Evolutionary conservation across 2,113 vertebrate species (phyloP).

Genomic region (Erpornis zantholeuca): DNA sequence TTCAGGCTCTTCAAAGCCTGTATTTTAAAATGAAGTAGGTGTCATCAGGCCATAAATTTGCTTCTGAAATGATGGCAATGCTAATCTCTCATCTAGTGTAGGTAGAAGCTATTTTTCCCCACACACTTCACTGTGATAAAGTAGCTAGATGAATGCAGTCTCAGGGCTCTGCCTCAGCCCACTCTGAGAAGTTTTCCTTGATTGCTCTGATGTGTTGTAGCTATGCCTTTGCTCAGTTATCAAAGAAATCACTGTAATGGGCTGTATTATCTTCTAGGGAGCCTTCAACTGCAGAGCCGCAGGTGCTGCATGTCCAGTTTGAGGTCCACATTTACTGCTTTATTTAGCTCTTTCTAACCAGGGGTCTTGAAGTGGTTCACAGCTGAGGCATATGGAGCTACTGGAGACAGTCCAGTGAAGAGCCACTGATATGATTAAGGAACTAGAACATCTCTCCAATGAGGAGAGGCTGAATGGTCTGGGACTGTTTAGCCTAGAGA

Average conservation of each 20-base stretch:
- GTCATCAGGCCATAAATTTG: slow-evolving; percentile 40
- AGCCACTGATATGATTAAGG: neutral
- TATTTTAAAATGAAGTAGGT: slow-evolving; percentile 36
- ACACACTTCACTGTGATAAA: neutral
- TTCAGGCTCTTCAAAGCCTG: neutral
- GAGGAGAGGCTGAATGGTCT: neutral
- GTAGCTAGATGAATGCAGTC: neutral
- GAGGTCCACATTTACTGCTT: neutral
- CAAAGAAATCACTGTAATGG: neutral
- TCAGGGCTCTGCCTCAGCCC: neutral
- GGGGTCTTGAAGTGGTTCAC: neutral
- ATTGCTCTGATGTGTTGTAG: neutral
- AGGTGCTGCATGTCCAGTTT: neutral
- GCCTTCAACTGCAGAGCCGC: neutral
- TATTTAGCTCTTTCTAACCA: neutral
- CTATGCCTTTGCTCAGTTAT: neutral
- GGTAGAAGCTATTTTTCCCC: neutral
- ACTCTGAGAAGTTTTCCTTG: neutral
- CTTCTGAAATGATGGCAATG: slow-evolving; percentile 28
- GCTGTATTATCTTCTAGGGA: neutral
- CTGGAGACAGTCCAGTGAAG: neutral
- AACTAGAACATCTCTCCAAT: neutral
- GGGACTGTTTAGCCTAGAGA: neutral
- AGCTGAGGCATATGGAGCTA: neutral
- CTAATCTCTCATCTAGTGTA: slow-evolving; percentile 27